A percentile compares a stretch with the other conserved stretches of the same genome.
Conservation (phyloP, 1,140 invertebrate species). For the Scaptomyza graminum region DNA sequence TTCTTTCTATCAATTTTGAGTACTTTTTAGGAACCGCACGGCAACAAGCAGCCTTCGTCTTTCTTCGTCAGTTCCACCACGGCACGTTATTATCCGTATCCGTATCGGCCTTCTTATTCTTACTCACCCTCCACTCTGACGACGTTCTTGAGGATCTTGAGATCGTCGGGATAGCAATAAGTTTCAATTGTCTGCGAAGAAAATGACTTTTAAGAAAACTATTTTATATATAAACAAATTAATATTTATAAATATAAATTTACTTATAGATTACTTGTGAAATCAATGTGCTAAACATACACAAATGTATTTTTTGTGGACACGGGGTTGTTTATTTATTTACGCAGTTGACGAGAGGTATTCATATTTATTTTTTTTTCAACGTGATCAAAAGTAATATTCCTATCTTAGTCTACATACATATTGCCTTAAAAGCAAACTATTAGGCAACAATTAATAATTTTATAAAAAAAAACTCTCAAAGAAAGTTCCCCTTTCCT, state of each 20-base stretch:
- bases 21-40: conserved; percentile 76
- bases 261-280: too few relatives aligned
- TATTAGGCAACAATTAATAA: background rate
- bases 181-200: conserved; percentile 14
- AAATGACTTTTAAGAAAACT: conserved; percentile 14
- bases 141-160: conserved; percentile 16
- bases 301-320: background rate
- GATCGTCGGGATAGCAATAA: conserved; percentile 28
- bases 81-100: conserved; percentile 26
- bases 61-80: conserved; percentile 31
- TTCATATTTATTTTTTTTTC: background rate
- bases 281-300: background rate
- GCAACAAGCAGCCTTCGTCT: conserved; percentile 64
- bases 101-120: conserved; percentile 32
- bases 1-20: conserved; percentile 84
- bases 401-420: background rate
- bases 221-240: background rate
- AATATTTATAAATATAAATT: background rate
- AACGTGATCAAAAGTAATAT: background rate
- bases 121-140: conserved; percentile 29
- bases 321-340: background rate
- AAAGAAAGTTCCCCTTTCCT: background rate
- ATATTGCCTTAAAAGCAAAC: background rate
- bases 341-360: conserved; percentile 10
- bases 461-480: background rate